Evolutionary conservation across 2,113 vertebrate genomes (phyloP).

Genomic region (Podarcis muralis): DNA sequence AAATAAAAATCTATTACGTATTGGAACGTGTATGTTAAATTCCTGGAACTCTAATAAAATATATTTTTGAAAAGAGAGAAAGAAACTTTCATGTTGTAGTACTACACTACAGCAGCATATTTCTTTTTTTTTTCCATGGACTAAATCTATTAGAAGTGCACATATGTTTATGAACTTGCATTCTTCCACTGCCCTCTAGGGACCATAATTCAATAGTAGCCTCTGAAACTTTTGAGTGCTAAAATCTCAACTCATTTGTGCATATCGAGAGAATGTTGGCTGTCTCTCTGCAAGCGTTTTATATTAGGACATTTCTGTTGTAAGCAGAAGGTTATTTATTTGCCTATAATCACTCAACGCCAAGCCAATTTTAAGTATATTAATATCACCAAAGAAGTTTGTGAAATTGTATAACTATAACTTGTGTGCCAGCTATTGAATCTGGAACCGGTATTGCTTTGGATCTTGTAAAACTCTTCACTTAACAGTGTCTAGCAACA

Average conservation of each 20-base stretch:
- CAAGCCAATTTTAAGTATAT: neutral
- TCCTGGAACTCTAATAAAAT: too few relatives aligned
- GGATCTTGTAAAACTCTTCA: neutral
- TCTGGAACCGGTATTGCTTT: neutral
- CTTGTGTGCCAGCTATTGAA: neutral
- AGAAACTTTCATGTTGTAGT: neutral
- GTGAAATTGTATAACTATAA: neutral
- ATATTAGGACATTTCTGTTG: neutral
- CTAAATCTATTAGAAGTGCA: neutral
- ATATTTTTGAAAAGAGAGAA: too few relatives aligned
- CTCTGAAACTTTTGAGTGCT: conserved; percentile 1
- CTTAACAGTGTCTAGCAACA: neutral
- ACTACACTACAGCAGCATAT: neutral
- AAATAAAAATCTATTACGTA: too few relatives aligned
- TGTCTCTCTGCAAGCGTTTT: neutral
- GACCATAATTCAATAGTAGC: neutral
- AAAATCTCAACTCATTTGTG: neutral
- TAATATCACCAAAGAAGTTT: neutral
- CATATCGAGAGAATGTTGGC: neutral
- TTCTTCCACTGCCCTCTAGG: conserved; percentile 28
- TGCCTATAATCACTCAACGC: neutral
- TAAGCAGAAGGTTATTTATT: neutral
- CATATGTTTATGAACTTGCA: neutral
- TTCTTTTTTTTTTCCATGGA: neutral
- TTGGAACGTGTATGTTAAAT: too few relatives aligned